phyloP scores from a whole-genome alignment of 2,888 invertebrate species.

The Muscina levida region DNA sequence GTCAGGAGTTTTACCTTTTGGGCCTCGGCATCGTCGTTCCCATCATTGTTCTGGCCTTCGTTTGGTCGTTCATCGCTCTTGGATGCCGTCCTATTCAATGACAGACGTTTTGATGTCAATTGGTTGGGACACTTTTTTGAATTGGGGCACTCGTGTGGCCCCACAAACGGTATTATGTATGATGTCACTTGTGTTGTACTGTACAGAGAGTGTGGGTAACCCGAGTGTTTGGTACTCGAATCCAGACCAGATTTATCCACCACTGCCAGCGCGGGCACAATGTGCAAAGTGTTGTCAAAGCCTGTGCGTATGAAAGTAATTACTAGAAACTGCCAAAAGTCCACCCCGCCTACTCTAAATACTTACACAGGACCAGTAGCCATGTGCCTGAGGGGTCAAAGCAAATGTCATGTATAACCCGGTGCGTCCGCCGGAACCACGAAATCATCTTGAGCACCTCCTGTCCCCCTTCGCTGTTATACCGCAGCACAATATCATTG shows the following conservation, averaged over 20 bases:
- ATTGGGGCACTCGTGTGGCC: slow-evolving; percentile 80
- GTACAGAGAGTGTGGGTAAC: slow-evolving; percentile 72
- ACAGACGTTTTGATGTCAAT: slow-evolving; percentile 52
- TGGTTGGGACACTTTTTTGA: slow-evolving; percentile 79
- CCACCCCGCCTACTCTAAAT: too few relatives aligned
- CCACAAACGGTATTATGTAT: slow-evolving; percentile 79
- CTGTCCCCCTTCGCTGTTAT: slow-evolving; percentile 74
- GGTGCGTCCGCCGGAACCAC: slow-evolving; percentile 78
- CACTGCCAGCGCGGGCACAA: slow-evolving; percentile 78
- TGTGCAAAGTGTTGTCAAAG: slow-evolving; percentile 80
- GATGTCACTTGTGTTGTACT: slow-evolving; percentile 78
- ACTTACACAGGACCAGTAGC: slow-evolving; percentile 79
- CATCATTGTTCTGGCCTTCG: slow-evolving; percentile 25
- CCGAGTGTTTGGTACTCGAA: slow-evolving; percentile 69
- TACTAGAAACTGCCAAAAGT: too few relatives aligned
- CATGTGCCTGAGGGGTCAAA: slow-evolving; percentile 89
- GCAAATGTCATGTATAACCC: slow-evolving; percentile 85
- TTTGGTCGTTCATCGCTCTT: slow-evolving; percentile 50
- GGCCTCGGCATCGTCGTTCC: slow-evolving; percentile 29
- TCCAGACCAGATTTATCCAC: slow-evolving; percentile 74
- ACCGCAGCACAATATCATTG: slow-evolving; percentile 79
- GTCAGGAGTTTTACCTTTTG: slow-evolving; percentile 40
- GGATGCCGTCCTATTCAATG: background rate
- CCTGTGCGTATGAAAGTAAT: too few relatives aligned
- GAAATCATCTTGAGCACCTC: slow-evolving; percentile 78